phyloP scores from a whole-genome alignment of 1,140 invertebrate species.

The Halyomorpha halys region DNA sequence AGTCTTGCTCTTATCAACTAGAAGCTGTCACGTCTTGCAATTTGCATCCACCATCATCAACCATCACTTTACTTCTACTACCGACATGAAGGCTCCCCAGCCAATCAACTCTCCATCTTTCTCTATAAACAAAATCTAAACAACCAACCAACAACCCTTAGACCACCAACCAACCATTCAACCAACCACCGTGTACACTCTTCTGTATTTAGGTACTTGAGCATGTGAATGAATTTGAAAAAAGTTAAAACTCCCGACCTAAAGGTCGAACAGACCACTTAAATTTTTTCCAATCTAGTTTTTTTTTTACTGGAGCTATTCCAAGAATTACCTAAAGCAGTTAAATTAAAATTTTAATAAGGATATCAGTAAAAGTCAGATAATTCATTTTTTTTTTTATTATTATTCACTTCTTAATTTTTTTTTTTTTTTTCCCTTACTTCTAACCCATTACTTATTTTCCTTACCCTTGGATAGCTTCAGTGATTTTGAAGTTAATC shows the following conservation, averaged over 20 bases:
- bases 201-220: slow-evolving; percentile 28
- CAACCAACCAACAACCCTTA: slow-evolving; percentile 27
- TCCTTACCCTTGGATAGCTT: too few species aligned
- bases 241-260: background rate
- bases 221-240: slow-evolving; percentile 21
- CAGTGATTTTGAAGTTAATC: too few species aligned
- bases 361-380: too few species aligned
- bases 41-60: slow-evolving; percentile 28
- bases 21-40: slow-evolving; percentile 24
- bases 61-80: slow-evolving; percentile 25
- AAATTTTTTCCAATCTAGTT: slow-evolving; percentile 6
- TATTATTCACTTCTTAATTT: too few species aligned
- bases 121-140: slow-evolving; percentile 25
- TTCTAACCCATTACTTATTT: too few species aligned
- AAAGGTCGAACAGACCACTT: background rate
- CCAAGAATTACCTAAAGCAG: background rate
- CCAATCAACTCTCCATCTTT: slow-evolving; percentile 22
- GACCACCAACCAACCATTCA: slow-evolving; percentile 27
- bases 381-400: too few species aligned
- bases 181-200: slow-evolving; percentile 22
- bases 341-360: too few species aligned
- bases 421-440: too few species aligned
- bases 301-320: slow-evolving; percentile 11
- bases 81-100: slow-evolving; percentile 25
- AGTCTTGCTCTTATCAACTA: slow-evolving; percentile 28